Conservation (phyloP, 2,888 invertebrate genomes). For the Laothoe populi region DNA sequence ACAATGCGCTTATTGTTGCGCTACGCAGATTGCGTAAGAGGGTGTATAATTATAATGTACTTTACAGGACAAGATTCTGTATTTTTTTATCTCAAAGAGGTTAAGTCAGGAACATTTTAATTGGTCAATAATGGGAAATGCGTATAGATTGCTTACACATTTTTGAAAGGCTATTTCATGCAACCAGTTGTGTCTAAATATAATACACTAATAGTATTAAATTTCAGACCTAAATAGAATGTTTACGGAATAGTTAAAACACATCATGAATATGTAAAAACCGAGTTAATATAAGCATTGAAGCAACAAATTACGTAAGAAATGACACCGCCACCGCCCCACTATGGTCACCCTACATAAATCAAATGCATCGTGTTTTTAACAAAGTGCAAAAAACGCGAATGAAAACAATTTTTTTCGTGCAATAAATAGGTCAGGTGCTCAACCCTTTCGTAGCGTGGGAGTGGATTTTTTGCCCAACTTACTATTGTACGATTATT, state of each 20-base stretch:
- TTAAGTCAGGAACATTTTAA: too few relatives aligned
- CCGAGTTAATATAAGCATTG: neutral
- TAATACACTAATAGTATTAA: too few relatives aligned
- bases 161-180: too few relatives aligned
- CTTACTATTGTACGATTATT: constrained; percentile 70
- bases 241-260: too few relatives aligned
- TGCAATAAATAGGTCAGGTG: constrained; percentile 80
- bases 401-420: constrained; percentile 70
- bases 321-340: constrained; percentile 31
- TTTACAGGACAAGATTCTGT: constrained; percentile 45
- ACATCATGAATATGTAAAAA: neutral
- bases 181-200: too few relatives aligned
- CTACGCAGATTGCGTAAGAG: constrained; percentile 64
- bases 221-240: too few relatives aligned
- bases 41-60: constrained; percentile 49
- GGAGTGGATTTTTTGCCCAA: constrained; percentile 73
- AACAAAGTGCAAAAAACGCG: constrained; percentile 75
- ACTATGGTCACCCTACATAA: constrained; percentile 53
- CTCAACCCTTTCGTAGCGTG: constrained; percentile 82
- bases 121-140: too few relatives aligned
- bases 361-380: constrained; percentile 58
- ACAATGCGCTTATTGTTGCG: constrained; percentile 64
- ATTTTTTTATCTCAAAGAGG: too few relatives aligned
- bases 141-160: too few relatives aligned
- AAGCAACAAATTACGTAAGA: neutral